phyloP scores from a whole-genome alignment of 1,140 invertebrate genomes.

The Bombus impatiens region DNA sequence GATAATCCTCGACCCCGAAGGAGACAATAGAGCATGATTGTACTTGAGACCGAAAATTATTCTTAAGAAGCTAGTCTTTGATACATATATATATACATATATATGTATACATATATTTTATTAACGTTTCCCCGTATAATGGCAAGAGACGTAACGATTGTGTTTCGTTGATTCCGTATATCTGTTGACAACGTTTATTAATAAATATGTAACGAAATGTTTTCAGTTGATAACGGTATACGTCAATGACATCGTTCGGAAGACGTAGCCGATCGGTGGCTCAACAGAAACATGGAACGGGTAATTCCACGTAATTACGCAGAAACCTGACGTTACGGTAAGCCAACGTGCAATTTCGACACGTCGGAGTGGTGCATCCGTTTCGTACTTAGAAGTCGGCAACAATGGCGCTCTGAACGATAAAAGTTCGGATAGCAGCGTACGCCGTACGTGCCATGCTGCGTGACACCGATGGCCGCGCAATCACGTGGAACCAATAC shows the following conservation, averaged over 20 bases:
- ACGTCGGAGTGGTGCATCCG: background rate
- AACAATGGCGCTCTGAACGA: conserved; percentile 43
- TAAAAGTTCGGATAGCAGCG: conserved; percentile 53
- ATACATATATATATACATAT: too few relatives aligned
- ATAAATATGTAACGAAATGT: background rate
- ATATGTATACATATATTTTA: too few relatives aligned
- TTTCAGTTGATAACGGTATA: background rate
- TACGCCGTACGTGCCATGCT: conserved; percentile 69
- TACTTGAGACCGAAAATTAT: background rate
- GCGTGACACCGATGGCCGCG: conserved; percentile 71
- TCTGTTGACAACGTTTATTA: too few relatives aligned
- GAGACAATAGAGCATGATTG: too few relatives aligned
- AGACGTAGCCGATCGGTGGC: background rate
- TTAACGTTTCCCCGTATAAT: too few relatives aligned
- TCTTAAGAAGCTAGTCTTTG: too few relatives aligned
- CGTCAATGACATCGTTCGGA: background rate
- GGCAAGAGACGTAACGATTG: background rate
- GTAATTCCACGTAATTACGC: background rate
- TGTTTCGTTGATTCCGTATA: too few relatives aligned
- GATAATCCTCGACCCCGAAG: background rate
- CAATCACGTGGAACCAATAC: conserved; percentile 68
- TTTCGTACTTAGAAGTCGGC: conserved; percentile 12
- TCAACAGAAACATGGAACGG: background rate
- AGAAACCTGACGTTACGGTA: background rate
- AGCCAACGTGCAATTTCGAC: conserved; percentile 20